Percentiles rank a stretch among this genome's conserved stretches.
phyloP scores from a whole-genome alignment of 2,888 invertebrate genomes.

The Rhaphigaster nebulosa region DNA sequence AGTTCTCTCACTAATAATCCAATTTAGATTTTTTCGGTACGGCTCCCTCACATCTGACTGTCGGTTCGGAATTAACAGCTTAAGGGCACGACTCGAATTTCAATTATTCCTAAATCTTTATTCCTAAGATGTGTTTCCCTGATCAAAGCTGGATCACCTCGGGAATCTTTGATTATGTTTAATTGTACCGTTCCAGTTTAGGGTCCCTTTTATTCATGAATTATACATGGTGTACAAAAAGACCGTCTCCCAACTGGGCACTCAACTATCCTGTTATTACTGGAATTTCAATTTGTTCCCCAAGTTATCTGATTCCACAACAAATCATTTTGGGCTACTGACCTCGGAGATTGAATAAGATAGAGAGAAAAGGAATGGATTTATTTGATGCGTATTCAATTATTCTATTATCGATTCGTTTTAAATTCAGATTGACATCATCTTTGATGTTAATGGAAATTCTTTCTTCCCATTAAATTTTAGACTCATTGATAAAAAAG shows the following conservation, averaged over 20 bases:
- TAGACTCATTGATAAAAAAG: background rate
- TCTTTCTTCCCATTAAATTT: constrained; percentile 20
- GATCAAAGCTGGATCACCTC: background rate
- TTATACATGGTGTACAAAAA: constrained; percentile 12
- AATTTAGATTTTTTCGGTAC: constrained; percentile 4
- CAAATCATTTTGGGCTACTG: constrained; percentile 23
- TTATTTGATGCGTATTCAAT: constrained; percentile 31
- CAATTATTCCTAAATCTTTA: background rate
- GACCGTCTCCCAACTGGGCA: background rate
- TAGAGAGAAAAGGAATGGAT: background rate
- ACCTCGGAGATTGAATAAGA: background rate
- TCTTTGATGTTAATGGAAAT: constrained; percentile 8
- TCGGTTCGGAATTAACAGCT: constrained; percentile 11
- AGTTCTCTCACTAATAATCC: constrained; percentile 23
- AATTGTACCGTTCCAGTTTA: constrained; percentile 6
- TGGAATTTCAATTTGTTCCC: constrained; percentile 33
- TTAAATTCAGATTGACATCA: constrained; percentile 12
- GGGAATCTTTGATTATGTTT: constrained; percentile 4
- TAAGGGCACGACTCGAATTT: background rate
- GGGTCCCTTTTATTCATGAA: background rate
- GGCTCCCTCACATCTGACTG: background rate
- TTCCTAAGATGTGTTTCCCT: background rate
- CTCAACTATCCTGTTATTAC: constrained; percentile 35
- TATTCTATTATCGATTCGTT: constrained; percentile 32
- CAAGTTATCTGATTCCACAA: constrained; percentile 25